Base-by-base conservation (phyloP, 2,888 invertebrate genomes). In the Crossocerus cetratus region DNA sequence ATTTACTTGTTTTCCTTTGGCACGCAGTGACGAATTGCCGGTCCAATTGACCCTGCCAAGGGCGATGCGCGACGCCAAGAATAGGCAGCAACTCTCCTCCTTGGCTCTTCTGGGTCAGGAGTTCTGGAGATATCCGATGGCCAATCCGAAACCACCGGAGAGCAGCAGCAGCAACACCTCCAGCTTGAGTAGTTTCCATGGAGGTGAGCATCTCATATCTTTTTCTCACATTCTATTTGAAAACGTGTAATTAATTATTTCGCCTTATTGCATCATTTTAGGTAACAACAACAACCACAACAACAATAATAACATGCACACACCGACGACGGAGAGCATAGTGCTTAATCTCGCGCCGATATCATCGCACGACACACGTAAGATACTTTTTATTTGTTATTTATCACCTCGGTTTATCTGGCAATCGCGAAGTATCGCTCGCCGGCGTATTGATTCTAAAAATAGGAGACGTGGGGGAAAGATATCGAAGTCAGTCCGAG, bases 91-190 rank as follows among this genome's bases (percentile, higher is more conserved):
- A 88, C 93, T 99, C 59, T 95, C 96, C 60, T 97, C 98, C 1
- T 91, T 98, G 65, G 97, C 98, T 5, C 92, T 98, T 76, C 92
- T 99, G 60, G 98, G 98, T 42, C 96, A 96, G 90, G 96, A 96
- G 89, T 96, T 95, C 90, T 96, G 96, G 96, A 90, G 92, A 85
- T 95, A 95, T 89, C 95, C 95, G 14, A 94, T 95, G 94, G 94
- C 95, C 8, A 94, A 94, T 88, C 94, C 94, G 2, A 93, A 94
- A 85, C 93, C 92, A 77, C 89, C 91, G 73, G 82, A 88, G 66
- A 91, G 90, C 86, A 89, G 89, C 84, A 90, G 89, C 81, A 90
- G 90, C 81, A 91, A 90, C 80, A 94, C 93, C 78, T 95, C 95
- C 87, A 95, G 95, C 91, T 93, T 95, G 85, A 94, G 95, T 90